phyloP scores from a whole-genome alignment of 2,888 invertebrate species.

The Stratiomys singularior region DNA sequence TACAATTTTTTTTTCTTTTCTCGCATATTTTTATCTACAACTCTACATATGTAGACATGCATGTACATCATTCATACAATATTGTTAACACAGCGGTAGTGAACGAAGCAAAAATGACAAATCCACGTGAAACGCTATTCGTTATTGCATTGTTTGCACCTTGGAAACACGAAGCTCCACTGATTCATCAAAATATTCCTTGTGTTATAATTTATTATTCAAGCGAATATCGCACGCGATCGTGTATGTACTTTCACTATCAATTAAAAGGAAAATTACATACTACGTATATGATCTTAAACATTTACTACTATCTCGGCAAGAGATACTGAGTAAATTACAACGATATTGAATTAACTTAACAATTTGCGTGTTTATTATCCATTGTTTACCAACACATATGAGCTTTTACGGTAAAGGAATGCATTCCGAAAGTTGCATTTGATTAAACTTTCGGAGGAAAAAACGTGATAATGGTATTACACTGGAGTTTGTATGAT shows the following conservation, averaged over 20 bases:
- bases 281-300: neutral
- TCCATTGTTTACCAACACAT: too few species aligned
- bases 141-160: conserved; percentile 18
- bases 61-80: too few species aligned
- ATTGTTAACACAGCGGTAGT: neutral
- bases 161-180: neutral
- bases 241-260: conserved; percentile 29
- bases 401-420: too few species aligned
- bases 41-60: too few species aligned
- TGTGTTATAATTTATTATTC: neutral
- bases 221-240: neutral
- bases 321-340: too few species aligned
- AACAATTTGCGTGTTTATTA: too few species aligned
- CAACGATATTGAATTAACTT: too few species aligned
- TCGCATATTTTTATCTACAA: too few species aligned
- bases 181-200: conserved; percentile 37
- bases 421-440: too few species aligned
- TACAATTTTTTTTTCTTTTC: too few species aligned
- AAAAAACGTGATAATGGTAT: too few species aligned
- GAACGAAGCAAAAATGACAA: neutral
- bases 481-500: neutral
- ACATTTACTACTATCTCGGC: neutral
- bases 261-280: conserved; percentile 11
- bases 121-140: conserved; percentile 20
- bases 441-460: too few species aligned